Evolutionary conservation across 2,113 vertebrate species (phyloP).

Genomic region (Gracilinanus agilis): DNA sequence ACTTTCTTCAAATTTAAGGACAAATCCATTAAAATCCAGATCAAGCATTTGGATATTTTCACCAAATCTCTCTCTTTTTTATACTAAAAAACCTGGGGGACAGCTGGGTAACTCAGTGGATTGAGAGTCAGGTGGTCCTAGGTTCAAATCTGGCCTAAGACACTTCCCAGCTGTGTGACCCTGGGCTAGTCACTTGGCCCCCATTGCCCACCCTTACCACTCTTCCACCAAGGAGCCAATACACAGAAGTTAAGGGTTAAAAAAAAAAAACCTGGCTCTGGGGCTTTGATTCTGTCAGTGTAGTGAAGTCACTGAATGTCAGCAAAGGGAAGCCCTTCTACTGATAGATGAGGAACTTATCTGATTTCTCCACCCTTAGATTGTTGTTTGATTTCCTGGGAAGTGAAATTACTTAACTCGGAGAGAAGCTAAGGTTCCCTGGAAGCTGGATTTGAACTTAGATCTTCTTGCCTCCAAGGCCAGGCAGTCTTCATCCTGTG

Average conservation of each 20-base stretch:
- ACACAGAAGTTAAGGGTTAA: too few species aligned
- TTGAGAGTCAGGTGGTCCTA: too few species aligned
- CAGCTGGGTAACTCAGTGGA: too few species aligned
- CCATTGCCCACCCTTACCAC: too few species aligned
- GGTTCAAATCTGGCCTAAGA: too few species aligned
- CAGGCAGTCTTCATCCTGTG: background rate
- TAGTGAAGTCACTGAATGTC: background rate
- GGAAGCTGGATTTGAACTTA: background rate
- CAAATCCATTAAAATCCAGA: background rate
- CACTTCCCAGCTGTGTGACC: too few species aligned
- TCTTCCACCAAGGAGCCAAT: too few species aligned
- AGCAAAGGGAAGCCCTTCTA: background rate
- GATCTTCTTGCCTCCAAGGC: background rate
- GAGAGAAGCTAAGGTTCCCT: background rate
- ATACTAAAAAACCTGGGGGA: background rate
- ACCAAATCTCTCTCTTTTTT: background rate
- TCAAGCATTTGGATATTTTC: conserved; percentile 30
- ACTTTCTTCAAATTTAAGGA: conserved; percentile 48
- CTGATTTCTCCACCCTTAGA: background rate
- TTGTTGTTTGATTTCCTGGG: background rate
- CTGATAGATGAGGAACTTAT: background rate
- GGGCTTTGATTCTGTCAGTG: background rate
- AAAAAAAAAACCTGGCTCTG: background rate
- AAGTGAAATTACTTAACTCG: background rate
- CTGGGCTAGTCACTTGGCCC: too few species aligned